Base-by-base conservation (phyloP, 2,113 vertebrate species). In the Thunnus thynnus region DNA sequence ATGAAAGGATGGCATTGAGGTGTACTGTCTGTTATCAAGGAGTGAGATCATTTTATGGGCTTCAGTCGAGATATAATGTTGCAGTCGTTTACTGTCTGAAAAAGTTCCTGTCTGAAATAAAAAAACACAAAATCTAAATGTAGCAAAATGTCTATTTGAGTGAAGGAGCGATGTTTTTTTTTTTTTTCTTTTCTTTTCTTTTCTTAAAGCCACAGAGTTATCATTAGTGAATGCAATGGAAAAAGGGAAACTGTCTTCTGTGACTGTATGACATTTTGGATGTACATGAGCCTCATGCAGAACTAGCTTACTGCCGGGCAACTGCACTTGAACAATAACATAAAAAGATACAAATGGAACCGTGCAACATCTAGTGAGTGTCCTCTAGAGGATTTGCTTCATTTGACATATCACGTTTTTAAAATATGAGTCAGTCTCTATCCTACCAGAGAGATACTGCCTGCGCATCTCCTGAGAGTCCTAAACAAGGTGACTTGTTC, bases 1-100 rank as follows among this genome's bases (percentile, higher is more conserved):
- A 89, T 87, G 76, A 91, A 91, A 85, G 78, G 83, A 84, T 52
- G 63, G 58, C 13, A 62, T 72, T 75, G 80, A 88, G 72, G 82
- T 72, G 80, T 66, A 85, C 83, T 82, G 87, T 90, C 88, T 89
- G 87, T 78, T 88, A 81, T 88, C 75, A 8, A 61, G 47, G 55
- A 85, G 68, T 92, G 89, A 90, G 83, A 88, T 93, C 90, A 94
- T 90, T 88, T 80, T 80, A 82, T 75, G 25, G 72, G 62, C 68
- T 75, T 83, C 52, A 55, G 70, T 20, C 27, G 67, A 36, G 50
- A 76, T 76, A 71, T 80, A 72, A 41, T 74, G 64, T 67, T 82
- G 64, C 81, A 25, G 14, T 30, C 76, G 78, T 78, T 68, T 77
- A 69, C 22, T 52, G 41, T 47, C 51, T 58, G 54, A 73, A 78